phyloP scores from a whole-genome alignment of 1,140 invertebrate species.

The Myzus persicae region DNA sequence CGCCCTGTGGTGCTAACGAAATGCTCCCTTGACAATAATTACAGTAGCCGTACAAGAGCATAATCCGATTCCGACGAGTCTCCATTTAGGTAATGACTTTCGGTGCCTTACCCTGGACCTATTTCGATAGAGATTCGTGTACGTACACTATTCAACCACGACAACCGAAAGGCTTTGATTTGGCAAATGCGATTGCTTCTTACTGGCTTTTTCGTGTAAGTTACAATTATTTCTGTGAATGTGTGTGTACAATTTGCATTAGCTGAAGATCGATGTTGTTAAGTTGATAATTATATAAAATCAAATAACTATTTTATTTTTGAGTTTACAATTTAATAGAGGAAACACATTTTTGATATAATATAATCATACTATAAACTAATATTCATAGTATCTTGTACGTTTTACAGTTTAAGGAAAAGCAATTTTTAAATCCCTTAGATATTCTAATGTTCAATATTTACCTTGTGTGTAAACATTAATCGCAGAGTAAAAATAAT shows the following conservation, averaged over 20 bases:
- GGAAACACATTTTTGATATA: background rate
- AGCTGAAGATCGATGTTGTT: background rate
- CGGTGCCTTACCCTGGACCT: background rate
- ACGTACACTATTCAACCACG: background rate
- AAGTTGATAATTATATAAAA: background rate
- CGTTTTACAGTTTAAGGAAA: background rate
- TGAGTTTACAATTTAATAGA: background rate
- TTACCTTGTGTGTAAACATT: background rate
- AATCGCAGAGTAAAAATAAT: background rate
- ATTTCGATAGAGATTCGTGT: background rate
- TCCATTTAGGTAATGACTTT: constrained; percentile 53
- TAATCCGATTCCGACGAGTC: constrained; percentile 49
- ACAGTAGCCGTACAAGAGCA: constrained; percentile 4
- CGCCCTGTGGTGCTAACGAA: constrained; percentile 42
- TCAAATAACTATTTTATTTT: background rate
- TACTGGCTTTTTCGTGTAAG: background rate
- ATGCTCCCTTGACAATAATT: constrained; percentile 51
- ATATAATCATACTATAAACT: background rate
- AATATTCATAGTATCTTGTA: background rate
- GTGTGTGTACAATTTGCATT: background rate
- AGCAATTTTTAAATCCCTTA: background rate
- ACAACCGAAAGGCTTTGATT: background rate
- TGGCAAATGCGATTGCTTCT: constrained; percentile 27
- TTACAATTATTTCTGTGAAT: background rate
- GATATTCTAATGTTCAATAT: background rate